phyloP scores from a whole-genome alignment of 2,797 vertebrate species.

The Poeciliopsis paucimaculata region DNA sequence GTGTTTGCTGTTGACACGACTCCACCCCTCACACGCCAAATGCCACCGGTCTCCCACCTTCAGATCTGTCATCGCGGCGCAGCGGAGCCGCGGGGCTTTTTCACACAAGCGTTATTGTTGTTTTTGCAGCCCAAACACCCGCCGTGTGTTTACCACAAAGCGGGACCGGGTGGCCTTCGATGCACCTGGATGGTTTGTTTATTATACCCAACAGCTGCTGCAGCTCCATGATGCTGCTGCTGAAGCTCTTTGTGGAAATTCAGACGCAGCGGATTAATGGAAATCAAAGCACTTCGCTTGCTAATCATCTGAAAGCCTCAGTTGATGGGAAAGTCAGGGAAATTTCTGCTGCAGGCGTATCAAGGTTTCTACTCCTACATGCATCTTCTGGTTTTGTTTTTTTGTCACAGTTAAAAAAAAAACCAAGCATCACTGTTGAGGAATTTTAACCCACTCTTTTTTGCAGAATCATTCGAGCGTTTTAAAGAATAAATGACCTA shows the following conservation, averaged over 20 bases:
- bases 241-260: conserved; percentile 13
- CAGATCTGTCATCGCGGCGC: conserved; percentile 7
- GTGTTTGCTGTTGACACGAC: conserved; percentile 20
- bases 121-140: conserved; percentile 28
- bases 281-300: conserved; percentile 38
- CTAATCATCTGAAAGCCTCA: conserved; percentile 17
- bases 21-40: conserved; percentile 12
- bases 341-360: conserved; percentile 25
- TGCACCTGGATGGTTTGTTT: conserved; percentile 37
- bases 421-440: neutral
- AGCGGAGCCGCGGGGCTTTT: conserved; percentile 23
- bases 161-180: neutral
- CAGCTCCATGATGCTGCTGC: conserved; percentile 13
- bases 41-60: neutral
- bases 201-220: conserved; percentile 31
- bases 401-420: neutral
- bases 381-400: neutral
- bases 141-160: neutral
- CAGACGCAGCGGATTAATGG: conserved; percentile 46
- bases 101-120: conserved; percentile 33
- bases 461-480: neutral
- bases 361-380: neutral
- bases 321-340: conserved; percentile 14
- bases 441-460: neutral
- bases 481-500: neutral